Percentiles rank a stretch among this genome's conserved stretches.
Conservation (phyloP, 2,888 invertebrate species). For the Sialis fuliginosa region DNA sequence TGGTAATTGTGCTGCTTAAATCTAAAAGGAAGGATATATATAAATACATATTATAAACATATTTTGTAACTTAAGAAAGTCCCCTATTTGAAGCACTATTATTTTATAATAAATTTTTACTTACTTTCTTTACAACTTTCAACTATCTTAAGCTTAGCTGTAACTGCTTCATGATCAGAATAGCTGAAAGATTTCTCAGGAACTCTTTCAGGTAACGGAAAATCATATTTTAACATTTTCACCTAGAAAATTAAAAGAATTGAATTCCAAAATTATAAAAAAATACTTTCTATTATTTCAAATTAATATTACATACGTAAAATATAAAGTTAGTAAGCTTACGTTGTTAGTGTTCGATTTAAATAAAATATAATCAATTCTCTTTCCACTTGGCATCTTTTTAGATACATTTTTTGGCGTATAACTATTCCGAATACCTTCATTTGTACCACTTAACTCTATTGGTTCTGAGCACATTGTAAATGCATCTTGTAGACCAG, state of each 20-base stretch:
- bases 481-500: conserved; percentile 34
- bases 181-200: conserved; percentile 57
- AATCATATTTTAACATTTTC: conserved; percentile 35
- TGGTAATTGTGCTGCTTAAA: not conserved
- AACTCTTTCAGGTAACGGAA: conserved; percentile 57
- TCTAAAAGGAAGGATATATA: not conserved
- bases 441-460: conserved; percentile 40
- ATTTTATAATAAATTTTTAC: not conserved
- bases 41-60: not conserved
- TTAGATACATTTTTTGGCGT: conserved; percentile 34
- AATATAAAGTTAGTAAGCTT: no score
- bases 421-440: conserved; percentile 68
- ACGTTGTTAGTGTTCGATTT: conserved; percentile 12
- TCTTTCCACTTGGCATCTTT: conserved; percentile 51
- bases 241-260: conserved; percentile 18
- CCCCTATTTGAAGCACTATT: not conserved
- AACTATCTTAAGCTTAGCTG: conserved; percentile 29
- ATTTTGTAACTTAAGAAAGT: not conserved
- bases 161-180: conserved; percentile 82
- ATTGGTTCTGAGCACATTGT: conserved; percentile 16
- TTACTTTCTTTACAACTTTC: conserved; percentile 8
- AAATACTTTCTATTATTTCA: not conserved
- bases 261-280: no score
- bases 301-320: not conserved
- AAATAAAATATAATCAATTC: conserved; percentile 86